Evolutionary conservation across 2,888 invertebrate species (phyloP), one percentile per base, ranked within the genome.

Genomic region (Calameuta idolon): DNA sequence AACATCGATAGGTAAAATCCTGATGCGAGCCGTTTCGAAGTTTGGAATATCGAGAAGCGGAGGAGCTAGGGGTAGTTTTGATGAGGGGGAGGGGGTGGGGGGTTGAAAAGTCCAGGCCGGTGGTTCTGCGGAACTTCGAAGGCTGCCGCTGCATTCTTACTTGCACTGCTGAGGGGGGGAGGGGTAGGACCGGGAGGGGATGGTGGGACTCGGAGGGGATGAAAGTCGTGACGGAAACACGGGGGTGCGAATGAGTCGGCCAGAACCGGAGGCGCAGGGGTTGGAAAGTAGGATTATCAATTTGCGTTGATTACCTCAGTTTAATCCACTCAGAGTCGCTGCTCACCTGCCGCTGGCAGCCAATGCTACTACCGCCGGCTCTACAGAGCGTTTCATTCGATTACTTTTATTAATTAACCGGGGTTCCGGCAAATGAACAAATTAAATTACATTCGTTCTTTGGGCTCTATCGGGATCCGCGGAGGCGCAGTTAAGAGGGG

Each of bases 251-350:
- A 55, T 55, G 55, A 55, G 55, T 71, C 71, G 71, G n/a, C 34
- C 12, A n/a, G 35, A 34, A 35, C 74, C 15, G 23, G n/a, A 78
- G 76, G 73, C 74, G 73, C 74, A 31, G 76, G 68, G 79, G 34
- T 80, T 75, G 80, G 83, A 86, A 88, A 89, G 88, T 87, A 86
- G 87, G 87, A 89, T 89, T 88, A 88, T 89, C 89, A 89, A 89
- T 89, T 88, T 87, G 87, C 88, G 86, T 87, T 89, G 88, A 89
- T 89, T 88, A 88, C 87, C 87, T 86, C 86, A 85, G 87, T 89
- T 89, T 89, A 89, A 89, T 89, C 88, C 89, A 89, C 89, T 89
- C 87, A 87, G 86, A 86, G 86, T 84, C 83, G 84, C 85, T 85
- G 87, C 86, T 88, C 88, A 87, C 87, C 87, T 89, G 88, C 85